These are phyloP conservation scores for Eueremaeus valkanovi DNA, from an alignment of 2,888 invertebrate genomes.

Conservation along the genomic window DNA sequence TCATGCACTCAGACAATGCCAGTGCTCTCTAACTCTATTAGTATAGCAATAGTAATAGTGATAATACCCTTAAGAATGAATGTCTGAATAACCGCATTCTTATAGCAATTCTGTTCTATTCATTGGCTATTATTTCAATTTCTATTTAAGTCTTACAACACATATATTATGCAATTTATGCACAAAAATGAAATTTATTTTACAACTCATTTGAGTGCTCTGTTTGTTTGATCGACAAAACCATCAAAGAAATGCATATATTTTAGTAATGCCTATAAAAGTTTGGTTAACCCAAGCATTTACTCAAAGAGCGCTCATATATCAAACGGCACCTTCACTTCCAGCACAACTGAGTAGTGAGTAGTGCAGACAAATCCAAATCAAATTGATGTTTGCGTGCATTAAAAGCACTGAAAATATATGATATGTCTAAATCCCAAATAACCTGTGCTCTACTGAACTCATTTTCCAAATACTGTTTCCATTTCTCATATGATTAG, in stretches of 20 bases:
- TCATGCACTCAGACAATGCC: background rate
- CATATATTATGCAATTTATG: too few relatives aligned
- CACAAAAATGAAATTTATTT: background rate
- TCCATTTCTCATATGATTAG: too few relatives aligned
- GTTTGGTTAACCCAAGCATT: background rate
- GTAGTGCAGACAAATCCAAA: too few relatives aligned
- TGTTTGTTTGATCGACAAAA: background rate
- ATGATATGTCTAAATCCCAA: background rate
- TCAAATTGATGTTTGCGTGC: slow-evolving; percentile 20
- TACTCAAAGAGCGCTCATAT: background rate
- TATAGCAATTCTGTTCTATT: background rate
- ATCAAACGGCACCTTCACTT: background rate
- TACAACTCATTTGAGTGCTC: background rate
- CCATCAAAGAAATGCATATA: background rate
- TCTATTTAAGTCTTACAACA: background rate
- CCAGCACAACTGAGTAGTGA: background rate
- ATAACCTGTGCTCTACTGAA: background rate
- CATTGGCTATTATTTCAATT: background rate
- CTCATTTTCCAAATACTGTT: too few relatives aligned
- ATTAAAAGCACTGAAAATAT: background rate
- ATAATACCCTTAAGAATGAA: background rate
- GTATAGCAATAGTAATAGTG: too few relatives aligned
- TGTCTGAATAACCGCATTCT: background rate
- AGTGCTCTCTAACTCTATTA: too few relatives aligned
- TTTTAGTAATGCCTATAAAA: background rate